A percentile compares a stretch with the other conserved stretches of the same genome.
Evolutionary conservation across 2,113 vertebrate genomes (phyloP).

Genomic region (Dasyurus viverrinus): DNA sequence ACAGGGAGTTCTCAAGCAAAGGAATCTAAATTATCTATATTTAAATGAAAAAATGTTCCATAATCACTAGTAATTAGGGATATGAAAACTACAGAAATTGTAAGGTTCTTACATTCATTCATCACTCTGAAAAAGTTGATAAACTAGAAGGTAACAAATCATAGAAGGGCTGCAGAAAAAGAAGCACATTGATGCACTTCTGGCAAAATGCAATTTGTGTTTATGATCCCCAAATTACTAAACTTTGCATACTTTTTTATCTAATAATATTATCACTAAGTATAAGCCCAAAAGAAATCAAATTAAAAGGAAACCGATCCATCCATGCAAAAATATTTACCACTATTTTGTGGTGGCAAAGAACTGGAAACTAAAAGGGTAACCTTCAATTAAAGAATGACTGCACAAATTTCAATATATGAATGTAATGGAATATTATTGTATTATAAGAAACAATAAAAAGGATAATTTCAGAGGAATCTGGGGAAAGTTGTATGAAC

Average conservation of each 20-base stretch:
- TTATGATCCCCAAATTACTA: not conserved
- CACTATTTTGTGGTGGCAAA: not conserved
- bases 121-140: not conserved
- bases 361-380: not conserved
- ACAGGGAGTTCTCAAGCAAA: not conserved
- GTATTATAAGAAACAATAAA: not conserved
- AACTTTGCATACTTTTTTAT: not conserved
- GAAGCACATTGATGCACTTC: not conserved
- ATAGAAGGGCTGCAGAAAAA: not conserved
- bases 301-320: not conserved
- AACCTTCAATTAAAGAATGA: not conserved
- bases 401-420: not conserved
- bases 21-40: not conserved
- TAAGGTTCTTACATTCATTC: not conserved
- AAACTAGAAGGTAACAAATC: not conserved
- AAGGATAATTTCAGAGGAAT: not conserved
- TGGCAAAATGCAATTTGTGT: not conserved
- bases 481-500: not conserved
- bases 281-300: not conserved
- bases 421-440: not conserved
- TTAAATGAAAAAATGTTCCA: not conserved
- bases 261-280: not conserved
- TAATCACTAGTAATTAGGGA: not conserved
- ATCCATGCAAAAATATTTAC: not conserved
- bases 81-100: not conserved